Evolutionary conservation across 2,888 invertebrate genomes (phyloP).

Genomic region (Pomacea canaliculata): DNA sequence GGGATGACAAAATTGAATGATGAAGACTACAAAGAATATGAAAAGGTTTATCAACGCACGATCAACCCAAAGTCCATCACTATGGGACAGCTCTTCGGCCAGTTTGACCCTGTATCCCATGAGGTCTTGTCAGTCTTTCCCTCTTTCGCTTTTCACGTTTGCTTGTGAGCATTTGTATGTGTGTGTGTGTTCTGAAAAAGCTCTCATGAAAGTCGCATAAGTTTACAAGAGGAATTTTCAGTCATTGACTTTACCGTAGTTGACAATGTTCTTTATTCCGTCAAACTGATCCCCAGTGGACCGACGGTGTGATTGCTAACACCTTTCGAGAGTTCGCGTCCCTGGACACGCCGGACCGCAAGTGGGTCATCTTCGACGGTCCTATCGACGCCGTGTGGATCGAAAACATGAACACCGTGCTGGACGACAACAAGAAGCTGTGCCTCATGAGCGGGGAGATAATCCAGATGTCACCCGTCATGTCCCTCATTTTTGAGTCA

Average conservation of each 20-base stretch:
- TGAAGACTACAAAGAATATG: slow-evolving; percentile 69
- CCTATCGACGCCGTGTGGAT: slow-evolving; percentile 71
- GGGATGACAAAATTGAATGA: slow-evolving; percentile 80
- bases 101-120: slow-evolving; percentile 90
- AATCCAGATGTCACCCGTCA: slow-evolving; percentile 88
- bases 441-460: slow-evolving; percentile 98
- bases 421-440: slow-evolving; percentile 74
- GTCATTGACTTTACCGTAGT: no score
- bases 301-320: slow-evolving; percentile 75
- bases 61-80: slow-evolving; percentile 94
- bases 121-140: slow-evolving; percentile 75
- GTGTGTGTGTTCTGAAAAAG: no score
- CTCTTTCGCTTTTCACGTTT: no score
- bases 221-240: no score
- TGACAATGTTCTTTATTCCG: no score
- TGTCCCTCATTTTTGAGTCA: slow-evolving; percentile 93
- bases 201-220: no score
- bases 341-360: slow-evolving; percentile 81
- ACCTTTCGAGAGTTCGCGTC: slow-evolving; percentile 75
- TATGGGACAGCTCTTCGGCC: slow-evolving; percentile 92
- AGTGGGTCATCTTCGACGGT: slow-evolving; percentile 83
- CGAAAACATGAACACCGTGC: slow-evolving; percentile 71
- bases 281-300: slow-evolving; percentile 74
- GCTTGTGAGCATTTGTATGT: no score
- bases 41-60: slow-evolving; percentile 80